Conservation (phyloP, 2,113 vertebrate species). For the Nestor notabilis region DNA sequence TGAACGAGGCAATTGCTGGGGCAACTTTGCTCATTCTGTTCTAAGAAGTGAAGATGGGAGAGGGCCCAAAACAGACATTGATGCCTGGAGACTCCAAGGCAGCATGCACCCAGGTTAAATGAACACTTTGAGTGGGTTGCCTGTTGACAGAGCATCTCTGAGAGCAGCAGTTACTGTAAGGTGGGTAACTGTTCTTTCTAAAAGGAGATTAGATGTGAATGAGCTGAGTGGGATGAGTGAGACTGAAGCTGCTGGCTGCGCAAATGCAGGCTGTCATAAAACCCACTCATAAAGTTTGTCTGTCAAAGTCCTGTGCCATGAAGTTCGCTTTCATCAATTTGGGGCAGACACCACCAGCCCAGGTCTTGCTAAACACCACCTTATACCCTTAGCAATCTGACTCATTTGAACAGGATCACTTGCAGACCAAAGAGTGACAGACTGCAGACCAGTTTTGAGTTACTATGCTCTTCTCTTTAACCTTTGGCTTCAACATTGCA, state of each 20-base stretch:
- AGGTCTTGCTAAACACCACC: not conserved
- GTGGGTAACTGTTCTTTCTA: constrained; percentile 13
- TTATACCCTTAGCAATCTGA: not conserved
- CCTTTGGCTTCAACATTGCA: not conserved
- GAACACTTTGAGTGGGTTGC: not conserved
- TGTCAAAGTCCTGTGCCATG: not conserved
- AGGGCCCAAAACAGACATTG: not conserved
- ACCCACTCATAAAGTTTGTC: not conserved
- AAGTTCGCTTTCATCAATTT: not conserved
- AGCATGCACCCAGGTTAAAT: not conserved
- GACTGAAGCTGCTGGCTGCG: constrained; percentile 24
- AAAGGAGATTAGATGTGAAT: constrained; percentile 6
- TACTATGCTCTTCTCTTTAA: not conserved
- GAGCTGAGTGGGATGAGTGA: constrained; percentile 51
- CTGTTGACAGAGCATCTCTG: not conserved
- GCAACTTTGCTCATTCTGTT: not conserved
- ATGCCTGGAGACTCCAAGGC: not conserved
- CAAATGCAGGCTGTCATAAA: constrained; percentile 24
- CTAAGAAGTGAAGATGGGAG: not conserved
- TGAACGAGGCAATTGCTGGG: not conserved
- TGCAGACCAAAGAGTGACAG: not conserved
- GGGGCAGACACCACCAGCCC: not conserved
- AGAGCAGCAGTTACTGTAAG: not conserved
- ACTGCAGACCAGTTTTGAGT: not conserved
- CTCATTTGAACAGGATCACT: not conserved